Evolutionary conservation across 2,888 invertebrate species (phyloP).

Genomic region (Pyrrhosoma nymphula): DNA sequence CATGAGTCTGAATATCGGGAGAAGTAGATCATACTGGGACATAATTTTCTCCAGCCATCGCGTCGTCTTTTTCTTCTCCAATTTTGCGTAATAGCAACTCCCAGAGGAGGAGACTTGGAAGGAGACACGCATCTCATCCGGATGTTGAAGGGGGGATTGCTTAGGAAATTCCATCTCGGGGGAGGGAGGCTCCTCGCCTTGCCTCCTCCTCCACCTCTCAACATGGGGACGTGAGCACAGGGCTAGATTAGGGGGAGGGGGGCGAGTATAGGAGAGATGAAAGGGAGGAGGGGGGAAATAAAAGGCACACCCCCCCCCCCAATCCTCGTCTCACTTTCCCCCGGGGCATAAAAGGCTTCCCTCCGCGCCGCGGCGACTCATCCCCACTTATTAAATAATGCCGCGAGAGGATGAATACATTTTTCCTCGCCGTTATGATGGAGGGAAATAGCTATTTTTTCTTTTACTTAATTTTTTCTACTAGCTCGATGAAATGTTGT

Average conservation of each 20-base stretch:
- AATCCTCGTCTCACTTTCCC: background rate
- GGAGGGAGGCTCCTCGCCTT: background rate
- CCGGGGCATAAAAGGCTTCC: background rate
- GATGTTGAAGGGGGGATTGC: background rate
- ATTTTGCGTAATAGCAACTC: background rate
- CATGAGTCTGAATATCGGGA: background rate
- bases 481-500: background rate
- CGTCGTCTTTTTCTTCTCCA: background rate
- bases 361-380: background rate
- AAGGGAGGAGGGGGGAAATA: too few relatives aligned
- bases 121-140: background rate
- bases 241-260: background rate
- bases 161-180: background rate
- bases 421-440: background rate
- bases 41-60: background rate
- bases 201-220: background rate
- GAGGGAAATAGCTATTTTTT: too few relatives aligned
- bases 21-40: background rate
- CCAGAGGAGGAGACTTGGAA: background rate
- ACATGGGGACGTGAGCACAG: background rate
- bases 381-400: background rate
- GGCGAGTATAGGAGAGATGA: background rate
- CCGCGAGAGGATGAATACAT: background rate
- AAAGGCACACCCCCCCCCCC: too few relatives aligned
- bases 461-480: background rate